Base-by-base conservation (phyloP, 2,113 vertebrate species). In the Larimichthys crocea region DNA sequence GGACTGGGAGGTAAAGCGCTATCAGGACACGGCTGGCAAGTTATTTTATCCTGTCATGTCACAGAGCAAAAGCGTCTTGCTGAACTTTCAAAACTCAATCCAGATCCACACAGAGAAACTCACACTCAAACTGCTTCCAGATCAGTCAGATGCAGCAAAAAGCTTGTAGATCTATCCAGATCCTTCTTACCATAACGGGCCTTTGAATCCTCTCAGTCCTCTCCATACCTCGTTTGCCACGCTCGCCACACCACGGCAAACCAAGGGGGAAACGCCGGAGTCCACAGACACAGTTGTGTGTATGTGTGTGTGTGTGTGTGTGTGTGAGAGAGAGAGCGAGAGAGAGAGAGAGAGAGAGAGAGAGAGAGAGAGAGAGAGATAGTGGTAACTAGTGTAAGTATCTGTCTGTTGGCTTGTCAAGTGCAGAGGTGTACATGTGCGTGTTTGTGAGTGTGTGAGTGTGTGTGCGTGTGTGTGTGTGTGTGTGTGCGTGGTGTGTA, bases 171-270 rank as follows among this genome's bases (percentile, higher is more conserved):
- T 83, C 74, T 57, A 76, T 82, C 56, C 69, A 42, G 86, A 74
- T 83, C 60, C 66, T 84, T 94, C 97, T 97, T 96, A 98, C 97
- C 97, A 96, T 86, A 73, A 93, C 75, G 40, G 96, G 95, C 85
- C 95, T 94, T 53, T 91, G 95, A 85, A 96, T 96, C 94, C 94
- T 93, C 90, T 95, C 95, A 56, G 92, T 94, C 88, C 85, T 91
- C 93, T 97, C 97, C 97, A 97, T 97, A 63, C 87, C 89, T 90
- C 75, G 76, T 90, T 90, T 88, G 93, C 94, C 94, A 90, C 88
- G 50, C 79, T 94, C 84, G 89, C 92, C 94, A 85, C 92, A 89
- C 85, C 95, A 90, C 86, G 92, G 94, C 94, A 89, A 93, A 93
- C 89, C 92, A 79, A 87, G 84, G 76, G 84, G 89, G 86, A 79